Conservation (phyloP, 2,113 vertebrate species). For the Bettongia penicillata region DNA sequence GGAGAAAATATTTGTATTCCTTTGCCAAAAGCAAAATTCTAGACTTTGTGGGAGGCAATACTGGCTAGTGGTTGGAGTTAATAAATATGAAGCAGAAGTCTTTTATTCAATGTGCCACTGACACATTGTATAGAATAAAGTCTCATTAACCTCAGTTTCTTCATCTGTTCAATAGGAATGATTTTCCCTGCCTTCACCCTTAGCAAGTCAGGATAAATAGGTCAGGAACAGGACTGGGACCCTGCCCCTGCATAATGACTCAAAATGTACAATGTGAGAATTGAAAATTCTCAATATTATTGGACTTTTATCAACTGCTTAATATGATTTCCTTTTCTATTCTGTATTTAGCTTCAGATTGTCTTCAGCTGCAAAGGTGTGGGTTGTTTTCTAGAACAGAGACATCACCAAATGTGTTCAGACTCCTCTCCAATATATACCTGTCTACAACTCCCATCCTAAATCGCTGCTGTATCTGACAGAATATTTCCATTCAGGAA, state of each 20-base stretch:
- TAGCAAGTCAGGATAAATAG: background rate
- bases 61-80: background rate
- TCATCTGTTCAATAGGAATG: background rate
- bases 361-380: background rate
- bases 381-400: background rate
- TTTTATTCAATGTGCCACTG: background rate
- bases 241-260: background rate
- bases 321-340: slow-evolving; percentile 13
- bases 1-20: background rate
- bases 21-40: slow-evolving; percentile 35
- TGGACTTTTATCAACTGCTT: slow-evolving; percentile 46
- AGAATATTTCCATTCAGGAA: background rate
- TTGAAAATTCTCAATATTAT: background rate
- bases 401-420: background rate
- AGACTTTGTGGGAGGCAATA: background rate
- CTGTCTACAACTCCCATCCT: background rate
- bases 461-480: background rate
- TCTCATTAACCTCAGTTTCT: background rate
- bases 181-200: background rate
- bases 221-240: background rate
- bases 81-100: background rate
- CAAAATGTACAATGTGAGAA: background rate
- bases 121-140: background rate
- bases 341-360: background rate
- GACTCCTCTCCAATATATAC: background rate